Evolutionary conservation across 1,140 invertebrate genomes (phyloP).

Genomic region (Macrobrachium rosenbergii): DNA sequence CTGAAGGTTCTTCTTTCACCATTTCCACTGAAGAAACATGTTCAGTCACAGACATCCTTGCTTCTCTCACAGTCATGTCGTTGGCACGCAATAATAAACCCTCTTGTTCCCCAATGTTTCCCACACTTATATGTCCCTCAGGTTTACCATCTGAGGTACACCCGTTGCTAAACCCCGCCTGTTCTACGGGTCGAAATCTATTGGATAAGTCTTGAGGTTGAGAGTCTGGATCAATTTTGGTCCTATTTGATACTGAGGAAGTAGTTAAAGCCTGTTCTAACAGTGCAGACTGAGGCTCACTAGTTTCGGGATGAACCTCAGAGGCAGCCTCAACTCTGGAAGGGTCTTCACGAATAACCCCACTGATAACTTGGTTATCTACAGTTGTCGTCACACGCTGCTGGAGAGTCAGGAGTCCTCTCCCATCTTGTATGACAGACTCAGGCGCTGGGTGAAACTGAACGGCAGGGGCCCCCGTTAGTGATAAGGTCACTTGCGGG

Average conservation of each 20-base stretch:
- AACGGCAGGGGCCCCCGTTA: not conserved
- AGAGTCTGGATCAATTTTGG: slow-evolving; percentile 69
- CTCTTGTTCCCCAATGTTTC: slow-evolving; percentile 52
- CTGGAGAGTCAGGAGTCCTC: slow-evolving; percentile 44
- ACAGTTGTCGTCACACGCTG: slow-evolving; percentile 8
- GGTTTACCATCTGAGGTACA: slow-evolving; percentile 14
- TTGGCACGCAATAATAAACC: slow-evolving; percentile 61
- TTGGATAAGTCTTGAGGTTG: slow-evolving; percentile 63
- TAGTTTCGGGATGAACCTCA: slow-evolving; percentile 11
- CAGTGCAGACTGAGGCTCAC: slow-evolving; percentile 69
- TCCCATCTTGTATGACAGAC: slow-evolving; percentile 57
- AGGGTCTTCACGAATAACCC: slow-evolving; percentile 8
- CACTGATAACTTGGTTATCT: slow-evolving; percentile 25
- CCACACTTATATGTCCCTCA: slow-evolving; percentile 20
- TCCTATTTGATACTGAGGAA: slow-evolving; percentile 69
- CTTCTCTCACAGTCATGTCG: slow-evolving; percentile 43
- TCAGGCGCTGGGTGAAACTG: slow-evolving; percentile 38
- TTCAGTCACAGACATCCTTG: slow-evolving; percentile 28
- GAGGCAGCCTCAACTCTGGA: slow-evolving; percentile 16
- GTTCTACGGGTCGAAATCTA: slow-evolving; percentile 58
- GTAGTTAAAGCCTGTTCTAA: slow-evolving; percentile 70
- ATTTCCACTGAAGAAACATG: not conserved
- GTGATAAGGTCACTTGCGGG: slow-evolving; percentile 38
- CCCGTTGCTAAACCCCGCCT: slow-evolving; percentile 56
- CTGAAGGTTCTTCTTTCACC: slow-evolving; percentile 29